Conservation (phyloP, 2,113 vertebrate genomes). For the Tenebrosternarchus preto region DNA sequence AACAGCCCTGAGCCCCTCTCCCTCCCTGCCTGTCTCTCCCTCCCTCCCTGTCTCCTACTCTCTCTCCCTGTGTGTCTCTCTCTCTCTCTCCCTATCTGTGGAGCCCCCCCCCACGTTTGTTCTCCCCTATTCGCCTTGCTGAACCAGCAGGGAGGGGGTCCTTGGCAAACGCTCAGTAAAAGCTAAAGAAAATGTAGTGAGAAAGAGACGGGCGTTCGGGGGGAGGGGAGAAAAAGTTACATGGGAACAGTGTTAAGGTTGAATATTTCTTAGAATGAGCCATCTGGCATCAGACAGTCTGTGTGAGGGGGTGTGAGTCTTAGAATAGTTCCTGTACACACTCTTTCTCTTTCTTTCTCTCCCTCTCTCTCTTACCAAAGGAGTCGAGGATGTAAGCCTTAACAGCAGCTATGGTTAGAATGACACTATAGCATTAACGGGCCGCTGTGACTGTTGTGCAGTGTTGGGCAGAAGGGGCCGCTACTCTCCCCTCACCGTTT, state of each 20-base stretch:
- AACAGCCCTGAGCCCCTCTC: constrained; percentile 14
- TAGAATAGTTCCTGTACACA: constrained; percentile 85
- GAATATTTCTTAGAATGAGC: constrained; percentile 99
- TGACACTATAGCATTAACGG: constrained; percentile 70
- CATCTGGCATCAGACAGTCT: constrained; percentile 99
- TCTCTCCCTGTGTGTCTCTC: neutral
- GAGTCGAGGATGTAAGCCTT: constrained; percentile 66
- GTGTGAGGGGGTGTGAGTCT: constrained; percentile 88
- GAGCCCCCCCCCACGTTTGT: constrained; percentile 25
- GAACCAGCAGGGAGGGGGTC: constrained; percentile 97
- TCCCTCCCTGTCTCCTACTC: neutral
- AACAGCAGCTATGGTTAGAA: constrained; percentile 71
- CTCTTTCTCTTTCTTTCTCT: constrained; percentile 54
- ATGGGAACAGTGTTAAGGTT: constrained; percentile 99
- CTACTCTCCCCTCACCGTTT: constrained; percentile 28
- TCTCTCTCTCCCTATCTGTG: neutral
- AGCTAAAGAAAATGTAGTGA: constrained; percentile 63
- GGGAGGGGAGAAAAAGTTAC: constrained; percentile 89
- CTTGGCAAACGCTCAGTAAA: constrained; percentile 95
- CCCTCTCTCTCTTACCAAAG: constrained; percentile 58
- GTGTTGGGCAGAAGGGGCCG: constrained; percentile 24
- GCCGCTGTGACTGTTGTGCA: constrained; percentile 62
- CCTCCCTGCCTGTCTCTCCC: neutral
- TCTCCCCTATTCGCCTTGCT: constrained; percentile 95
- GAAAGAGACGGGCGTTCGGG: neutral